A percentile compares a stretch with the other conserved stretches of the same genome.
phyloP scores from a whole-genome alignment of 92 coral and sea anemone genomes.

The Epizoanthus rinbou region DNA sequence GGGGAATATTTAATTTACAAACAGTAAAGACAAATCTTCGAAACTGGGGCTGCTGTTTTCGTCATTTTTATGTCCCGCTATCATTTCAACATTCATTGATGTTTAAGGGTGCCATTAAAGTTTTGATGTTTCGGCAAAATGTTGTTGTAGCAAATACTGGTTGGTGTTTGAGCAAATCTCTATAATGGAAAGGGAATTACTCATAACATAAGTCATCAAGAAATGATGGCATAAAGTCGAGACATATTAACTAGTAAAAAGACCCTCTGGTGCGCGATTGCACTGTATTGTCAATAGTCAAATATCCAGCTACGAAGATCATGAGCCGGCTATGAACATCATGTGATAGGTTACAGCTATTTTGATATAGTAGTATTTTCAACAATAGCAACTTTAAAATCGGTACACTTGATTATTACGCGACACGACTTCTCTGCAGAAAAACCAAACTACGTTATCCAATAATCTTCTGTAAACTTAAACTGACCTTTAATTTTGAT shows the following conservation, averaged over 20 bases:
- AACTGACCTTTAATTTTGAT: neutral
- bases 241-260: conserved; percentile 55
- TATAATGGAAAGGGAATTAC: conserved; percentile 39
- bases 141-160: conserved; percentile 20
- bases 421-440: neutral
- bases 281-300: conserved; percentile 10
- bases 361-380: neutral
- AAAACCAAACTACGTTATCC: neutral
- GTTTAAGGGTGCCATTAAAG: conserved; percentile 37
- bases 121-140: conserved; percentile 33
- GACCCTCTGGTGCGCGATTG: conserved; percentile 57
- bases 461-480: neutral
- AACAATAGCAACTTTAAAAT: neutral
- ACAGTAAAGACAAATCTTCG: neutral
- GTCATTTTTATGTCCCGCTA: neutral
- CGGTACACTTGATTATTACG: neutral
- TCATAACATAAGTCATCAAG: conserved; percentile 33
- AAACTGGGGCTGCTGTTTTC: neutral
- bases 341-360: neutral
- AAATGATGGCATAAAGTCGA: conserved; percentile 43
- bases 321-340: neutral
- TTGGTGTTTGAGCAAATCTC: conserved; percentile 36
- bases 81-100: conserved; percentile 33
- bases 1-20: neutral
- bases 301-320: conserved; percentile 7